These are phyloP conservation scores for Zaprionus vittiger DNA, from an alignment of 1,140 invertebrate genomes.

Conservation along the genomic window DNA sequence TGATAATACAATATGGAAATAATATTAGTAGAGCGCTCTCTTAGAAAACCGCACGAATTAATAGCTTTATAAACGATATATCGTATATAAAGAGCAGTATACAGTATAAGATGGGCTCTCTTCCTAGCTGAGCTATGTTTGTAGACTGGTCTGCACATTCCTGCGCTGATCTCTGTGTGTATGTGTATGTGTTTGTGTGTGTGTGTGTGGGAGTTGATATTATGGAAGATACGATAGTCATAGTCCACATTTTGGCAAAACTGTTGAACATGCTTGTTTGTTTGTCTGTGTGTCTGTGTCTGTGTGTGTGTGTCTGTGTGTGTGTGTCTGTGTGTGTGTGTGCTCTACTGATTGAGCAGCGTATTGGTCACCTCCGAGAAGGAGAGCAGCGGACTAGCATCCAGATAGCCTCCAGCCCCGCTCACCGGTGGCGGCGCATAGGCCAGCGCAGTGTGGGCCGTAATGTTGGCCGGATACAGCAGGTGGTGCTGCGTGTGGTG, in stretches of 20 bases:
- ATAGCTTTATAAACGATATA: neutral
- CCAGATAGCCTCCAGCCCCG: conserved; percentile 86
- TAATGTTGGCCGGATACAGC: conserved; percentile 85
- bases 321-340: conserved; percentile 6
- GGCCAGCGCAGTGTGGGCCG: conserved; percentile 85
- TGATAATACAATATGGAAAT: neutral
- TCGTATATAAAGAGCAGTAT: neutral
- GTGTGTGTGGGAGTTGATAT: conserved; percentile 47
- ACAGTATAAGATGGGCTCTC: conserved; percentile 6
- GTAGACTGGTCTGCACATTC: conserved; percentile 23
- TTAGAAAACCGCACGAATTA: too few relatives aligned
- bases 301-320: conserved; percentile 20
- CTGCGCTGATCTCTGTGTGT: conserved; percentile 5
- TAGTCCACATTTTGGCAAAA: conserved; percentile 84
- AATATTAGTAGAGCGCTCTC: neutral
- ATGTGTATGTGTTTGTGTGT: neutral
- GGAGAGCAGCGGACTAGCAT: conserved; percentile 92
- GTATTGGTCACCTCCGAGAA: conserved; percentile 94
- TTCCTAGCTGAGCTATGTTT: neutral
- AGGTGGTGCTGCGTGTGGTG: conserved; percentile 85
- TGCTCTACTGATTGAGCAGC: conserved; percentile 88
- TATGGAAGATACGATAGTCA: conserved; percentile 84
- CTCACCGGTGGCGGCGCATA: conserved; percentile 67
- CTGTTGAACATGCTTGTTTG: conserved; percentile 63
- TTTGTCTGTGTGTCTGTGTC: conserved; percentile 25